A percentile compares a stretch with the other conserved stretches of the same genome.
These are phyloP conservation scores for Hirtodrosophila histrioides DNA, from an alignment of 2,888 invertebrate genomes.

Conservation along the genomic window DNA sequence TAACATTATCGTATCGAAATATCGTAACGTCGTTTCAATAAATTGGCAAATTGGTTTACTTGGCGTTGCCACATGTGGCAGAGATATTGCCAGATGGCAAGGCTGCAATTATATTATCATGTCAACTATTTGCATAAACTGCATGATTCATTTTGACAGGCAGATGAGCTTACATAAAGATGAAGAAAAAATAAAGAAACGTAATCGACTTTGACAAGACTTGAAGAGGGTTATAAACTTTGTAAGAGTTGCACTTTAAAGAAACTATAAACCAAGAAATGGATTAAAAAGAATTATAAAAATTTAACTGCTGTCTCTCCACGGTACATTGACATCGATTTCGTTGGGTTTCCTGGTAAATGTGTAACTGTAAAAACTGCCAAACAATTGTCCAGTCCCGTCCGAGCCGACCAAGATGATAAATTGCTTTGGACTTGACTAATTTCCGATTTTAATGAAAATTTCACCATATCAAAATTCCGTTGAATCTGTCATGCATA, in stretches of 20 bases:
- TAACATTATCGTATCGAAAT: no score
- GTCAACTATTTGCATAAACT: no score
- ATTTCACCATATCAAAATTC: conserved; percentile 64
- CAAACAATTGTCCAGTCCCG: conserved; percentile 53
- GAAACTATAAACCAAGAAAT: neutral
- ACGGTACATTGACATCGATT: conserved; percentile 52
- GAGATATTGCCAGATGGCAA: no score
- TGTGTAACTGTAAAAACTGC: conserved; percentile 63
- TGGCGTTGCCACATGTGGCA: no score
- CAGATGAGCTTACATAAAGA: no score
- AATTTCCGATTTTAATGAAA: conserved; percentile 62
- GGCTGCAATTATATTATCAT: no score
- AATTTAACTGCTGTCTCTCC: conserved; percentile 4
- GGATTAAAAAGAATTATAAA: neutral
- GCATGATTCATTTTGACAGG: no score
- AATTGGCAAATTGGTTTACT: no score
- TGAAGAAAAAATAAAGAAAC: no score
- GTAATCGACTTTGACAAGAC: no score
- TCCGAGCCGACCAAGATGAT: conserved; percentile 48
- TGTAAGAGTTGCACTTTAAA: neutral
- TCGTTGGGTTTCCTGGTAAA: conserved; percentile 42
- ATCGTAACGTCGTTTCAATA: no score
- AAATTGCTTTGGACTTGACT: conserved; percentile 57
- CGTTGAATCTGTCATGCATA: conserved; percentile 64
- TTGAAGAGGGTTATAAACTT: no score